Evolutionary conservation across 2,797 vertebrate genomes (phyloP).

Genomic region (Brotula barbata): DNA sequence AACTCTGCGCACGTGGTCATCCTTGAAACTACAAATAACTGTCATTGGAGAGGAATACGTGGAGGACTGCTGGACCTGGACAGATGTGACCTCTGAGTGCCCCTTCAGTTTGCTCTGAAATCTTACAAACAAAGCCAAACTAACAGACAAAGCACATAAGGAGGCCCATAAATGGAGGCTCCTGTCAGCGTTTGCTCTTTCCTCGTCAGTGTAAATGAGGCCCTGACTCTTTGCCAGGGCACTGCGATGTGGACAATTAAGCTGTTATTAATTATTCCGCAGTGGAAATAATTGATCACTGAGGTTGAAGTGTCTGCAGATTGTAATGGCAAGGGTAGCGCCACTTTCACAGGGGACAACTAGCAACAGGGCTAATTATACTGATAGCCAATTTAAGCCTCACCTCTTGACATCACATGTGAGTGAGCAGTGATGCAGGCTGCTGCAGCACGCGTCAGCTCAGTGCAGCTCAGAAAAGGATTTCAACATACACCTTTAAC

Average conservation of each 20-base stretch:
- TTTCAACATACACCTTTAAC: no score
- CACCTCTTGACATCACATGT: slow-evolving; percentile 33
- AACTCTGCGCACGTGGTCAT: no score
- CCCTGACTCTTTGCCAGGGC: slow-evolving; percentile 17
- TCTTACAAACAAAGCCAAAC: no score
- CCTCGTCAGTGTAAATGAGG: slow-evolving; percentile 28
- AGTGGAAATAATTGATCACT: slow-evolving; percentile 76
- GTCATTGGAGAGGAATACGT: no score
- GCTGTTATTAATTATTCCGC: slow-evolving; percentile 66
- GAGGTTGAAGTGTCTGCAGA: slow-evolving; percentile 59
- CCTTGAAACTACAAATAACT: no score
- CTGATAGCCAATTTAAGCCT: slow-evolving; percentile 67
- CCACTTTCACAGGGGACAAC: slow-evolving; percentile 72
- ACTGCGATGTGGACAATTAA: slow-evolving; percentile 52
- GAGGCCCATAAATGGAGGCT: slow-evolving; percentile 15
- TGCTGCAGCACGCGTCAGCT: no score
- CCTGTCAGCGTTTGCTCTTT: neutral
- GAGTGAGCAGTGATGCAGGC: neutral
- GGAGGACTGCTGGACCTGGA: no score
- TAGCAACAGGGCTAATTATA: slow-evolving; percentile 79
- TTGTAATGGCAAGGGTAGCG: slow-evolving; percentile 64
- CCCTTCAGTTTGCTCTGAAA: no score
- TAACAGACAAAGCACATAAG: no score
- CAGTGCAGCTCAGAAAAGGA: no score
- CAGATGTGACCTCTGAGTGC: no score